Evolutionary conservation across 1,140 invertebrate genomes (phyloP).

Genomic region (Drosophila ercepeae): DNA sequence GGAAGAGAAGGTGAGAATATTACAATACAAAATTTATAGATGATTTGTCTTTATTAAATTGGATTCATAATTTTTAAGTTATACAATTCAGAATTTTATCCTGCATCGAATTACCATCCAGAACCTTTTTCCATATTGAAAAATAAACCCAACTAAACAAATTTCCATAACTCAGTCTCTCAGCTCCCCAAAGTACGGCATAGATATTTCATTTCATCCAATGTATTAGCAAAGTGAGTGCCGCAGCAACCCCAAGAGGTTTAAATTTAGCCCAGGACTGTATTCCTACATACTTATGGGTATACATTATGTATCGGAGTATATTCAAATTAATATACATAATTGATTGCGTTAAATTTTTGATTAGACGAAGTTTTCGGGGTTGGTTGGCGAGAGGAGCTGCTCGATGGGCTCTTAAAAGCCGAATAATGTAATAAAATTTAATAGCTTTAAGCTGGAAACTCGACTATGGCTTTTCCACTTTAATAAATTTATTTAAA

Average conservation of each 20-base stretch:
- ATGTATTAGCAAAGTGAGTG: constrained; percentile 29
- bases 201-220: constrained; percentile 48
- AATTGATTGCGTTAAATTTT: constrained; percentile 76
- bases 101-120: neutral
- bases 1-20: constrained; percentile 53
- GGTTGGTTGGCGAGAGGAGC: neutral
- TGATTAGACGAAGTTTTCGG: constrained; percentile 56
- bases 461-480: constrained; percentile 27
- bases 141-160: constrained; percentile 12
- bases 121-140: constrained; percentile 5
- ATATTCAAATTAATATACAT: constrained; percentile 67
- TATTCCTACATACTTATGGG: constrained; percentile 12
- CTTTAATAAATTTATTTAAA: no score
- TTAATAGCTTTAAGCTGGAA: constrained; percentile 70
- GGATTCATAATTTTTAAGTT: neutral
- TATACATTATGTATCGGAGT: constrained; percentile 1
- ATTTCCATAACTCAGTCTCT: constrained; percentile 38
- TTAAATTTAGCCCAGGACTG: constrained; percentile 38
- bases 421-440: constrained; percentile 67
- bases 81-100: no score
- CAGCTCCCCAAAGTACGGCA: constrained; percentile 28
- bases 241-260: constrained; percentile 24
- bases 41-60: neutral
- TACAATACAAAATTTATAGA: neutral
- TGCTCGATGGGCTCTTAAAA: constrained; percentile 36